Evolutionary conservation across 2,113 vertebrate genomes (phyloP), one percentile per base, ranked within the genome.

Genomic region (Eolophus roseicapilla): DNA sequence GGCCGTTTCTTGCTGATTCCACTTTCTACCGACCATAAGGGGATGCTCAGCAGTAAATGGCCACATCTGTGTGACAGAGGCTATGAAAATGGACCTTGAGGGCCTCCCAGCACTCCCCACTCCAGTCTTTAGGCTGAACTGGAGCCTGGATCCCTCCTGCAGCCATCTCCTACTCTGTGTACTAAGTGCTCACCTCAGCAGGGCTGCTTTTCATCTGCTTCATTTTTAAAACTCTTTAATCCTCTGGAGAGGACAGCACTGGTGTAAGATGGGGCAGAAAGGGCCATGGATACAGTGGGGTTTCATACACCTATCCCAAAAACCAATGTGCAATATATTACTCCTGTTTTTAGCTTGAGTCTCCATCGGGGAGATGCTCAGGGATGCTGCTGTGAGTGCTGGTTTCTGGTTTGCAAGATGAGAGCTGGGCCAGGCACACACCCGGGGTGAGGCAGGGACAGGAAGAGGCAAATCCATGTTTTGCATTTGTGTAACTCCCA

Each of bases 401-500:
- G 52, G 25, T 33, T 80, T 44, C 78, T 90, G 85, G 7, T 73
- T 5, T 4, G 27, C 62, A 67, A 91, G 74, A 21, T 2, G 13
- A 82, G 73, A 37, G 91, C 88, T 4, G 11, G 95, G 83, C 89
- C 35, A 59, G 77, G 65, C 69, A 0, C 3, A 5, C 27, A 3
- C 37, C 52, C 1, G 5, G 80, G 77, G 95, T 94, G 83, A 96
- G 88, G 69, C 86, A 91, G 91, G 93, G 92, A 96, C 88, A 68
- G 82, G 82, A 41, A 93, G 82, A 94, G 85, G 90, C 73, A 88
- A 86, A 94, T 60, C 88, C 92, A 20, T 78, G 92, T 82, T 95
- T 78, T 92, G 93, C 55, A 6, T 93, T 91, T 86, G 86, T 94
- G 86, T 67, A 84, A 86, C 86, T 92, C 93, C 83, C 92, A 81